Evolutionary conservation across 2,888 invertebrate species (phyloP).

Genomic region (Lycaena phlaeas): DNA sequence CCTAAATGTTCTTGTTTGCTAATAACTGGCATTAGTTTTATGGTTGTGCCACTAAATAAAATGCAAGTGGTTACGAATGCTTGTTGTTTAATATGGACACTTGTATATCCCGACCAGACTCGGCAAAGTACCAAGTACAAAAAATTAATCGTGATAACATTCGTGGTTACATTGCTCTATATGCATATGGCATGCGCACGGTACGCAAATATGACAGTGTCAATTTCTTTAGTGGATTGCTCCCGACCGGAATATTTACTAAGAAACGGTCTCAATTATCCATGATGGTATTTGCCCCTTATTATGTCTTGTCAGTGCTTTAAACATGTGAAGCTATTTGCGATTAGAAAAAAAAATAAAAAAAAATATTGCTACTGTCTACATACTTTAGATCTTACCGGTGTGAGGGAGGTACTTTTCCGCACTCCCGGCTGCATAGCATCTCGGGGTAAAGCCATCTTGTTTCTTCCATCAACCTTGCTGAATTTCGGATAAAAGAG

Average conservation of each 20-base stretch:
- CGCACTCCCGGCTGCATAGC: too few species aligned
- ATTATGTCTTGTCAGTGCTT: conserved; percentile 2
- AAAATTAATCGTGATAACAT: conserved; percentile 19
- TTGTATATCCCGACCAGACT: conserved; percentile 15
- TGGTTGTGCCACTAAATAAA: conserved; percentile 5
- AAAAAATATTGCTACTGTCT: too few species aligned
- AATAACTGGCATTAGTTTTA: conserved; percentile 3
- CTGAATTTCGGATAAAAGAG: too few species aligned
- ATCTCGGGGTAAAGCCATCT: too few species aligned
- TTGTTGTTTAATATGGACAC: conserved; percentile 18
- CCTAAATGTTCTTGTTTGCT: not conserved
- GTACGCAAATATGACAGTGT: conserved; percentile 9
- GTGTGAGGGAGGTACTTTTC: too few species aligned
- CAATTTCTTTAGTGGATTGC: conserved; percentile 2
- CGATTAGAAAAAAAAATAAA: too few species aligned
- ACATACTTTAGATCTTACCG: too few species aligned
- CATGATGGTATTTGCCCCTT: not conserved
- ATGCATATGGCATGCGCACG: conserved; percentile 8
- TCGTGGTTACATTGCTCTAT: conserved; percentile 12
- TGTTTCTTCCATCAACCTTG: too few species aligned
- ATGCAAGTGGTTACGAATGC: conserved; percentile 18
- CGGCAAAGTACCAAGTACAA: conserved; percentile 14
- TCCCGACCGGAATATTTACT: conserved; percentile 3
- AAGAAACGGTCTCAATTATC: conserved; percentile 2
- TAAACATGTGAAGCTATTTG: not conserved